Evolutionary conservation across 2,888 invertebrate genomes (phyloP), one percentile per base, ranked within the genome.

Genomic region (Spialia ferax): DNA sequence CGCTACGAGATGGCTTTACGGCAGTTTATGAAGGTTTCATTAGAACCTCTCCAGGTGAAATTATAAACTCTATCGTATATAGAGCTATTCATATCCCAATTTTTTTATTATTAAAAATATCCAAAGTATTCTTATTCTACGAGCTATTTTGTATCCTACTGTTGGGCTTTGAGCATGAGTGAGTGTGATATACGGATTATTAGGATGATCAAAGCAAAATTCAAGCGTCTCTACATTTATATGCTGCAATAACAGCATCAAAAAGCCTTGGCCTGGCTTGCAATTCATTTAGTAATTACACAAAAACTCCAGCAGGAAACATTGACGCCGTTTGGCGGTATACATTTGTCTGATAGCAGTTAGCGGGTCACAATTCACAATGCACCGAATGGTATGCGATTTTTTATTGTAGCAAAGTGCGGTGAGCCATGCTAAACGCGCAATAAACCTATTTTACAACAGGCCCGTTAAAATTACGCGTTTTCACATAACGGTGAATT

Each of bases 381-480:
- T 61, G 29, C 54, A 45, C 60, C 38, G 66, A 29, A 42, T 32
- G 42, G 38, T 26, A 63, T 68, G 60, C 63, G 35, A 59, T 60
- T 63, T 63, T 68, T 70, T 74, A 73, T 72, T 70, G 70, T 57
- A 68, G 68, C 71, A 68, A 70, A 70, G 69, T 75, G 74, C 71
- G 75, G 75, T 75, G 48, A 70, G 68, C 71, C 71, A 67, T 68
- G 63, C 56, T 52, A 69, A 74, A 74, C 73, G 6, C 56, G 70
- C 65, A 71, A 71, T 75, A 75, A 76, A 77, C 72, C 70, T 76
- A 74, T 73, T 77, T 75, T 71, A 71, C 73, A 72, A 74, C 73
- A 77, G 73, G 68, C 72, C 75, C 75, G 73, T 72, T 69, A 70
- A 76, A 77, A 76, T 69, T 71, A 70, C 66, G 57, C 57, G 57